Base-by-base conservation (phyloP, 2,888 invertebrate genomes). In the Ectropis crepuscularia region DNA sequence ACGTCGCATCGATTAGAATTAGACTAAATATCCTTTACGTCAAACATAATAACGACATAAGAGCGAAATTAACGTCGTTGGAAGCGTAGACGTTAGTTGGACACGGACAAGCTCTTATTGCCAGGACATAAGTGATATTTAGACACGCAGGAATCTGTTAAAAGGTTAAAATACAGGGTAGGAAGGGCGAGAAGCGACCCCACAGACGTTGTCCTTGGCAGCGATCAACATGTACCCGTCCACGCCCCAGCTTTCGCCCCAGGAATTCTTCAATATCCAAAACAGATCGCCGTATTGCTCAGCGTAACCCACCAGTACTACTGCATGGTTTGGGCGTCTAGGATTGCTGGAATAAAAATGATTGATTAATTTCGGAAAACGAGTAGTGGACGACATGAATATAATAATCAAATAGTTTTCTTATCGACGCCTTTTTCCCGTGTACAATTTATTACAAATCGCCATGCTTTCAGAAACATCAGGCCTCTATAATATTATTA, bases 191-290 rank as follows among this genome's bases (percentile, higher is more conserved):
- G 96, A 95, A 83, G 96, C 94, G 12, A 98, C 96, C 16, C 98
- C 98, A 78, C 98, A 99, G 82, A 96, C 97, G 85, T 98, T 98
- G 76, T 98, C 94, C 73, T 95, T 95, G 46, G 96, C 95, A 0
- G 97, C 95, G 94, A 99, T 98, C 53, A 98, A 93, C 65, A 98
- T 95, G 82, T 98, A 98, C 0, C 98, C 98, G 82, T 97, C 97
- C 75, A 98, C 97, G 43, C 98, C 98, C 98, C 98, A 98, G 73
- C 96, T 96, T 42, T 96, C 97, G 0, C 98, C 98, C 98, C 98
- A 98, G 0, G 98, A 98, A 89, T 98, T 98, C 89, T 98, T 98
- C 8, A 98, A 90, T 61, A 98, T 93, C 98, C 98, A 99, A 87
- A 97, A 99, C 11, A 94, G 94, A 74, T 97, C 94, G 5, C 96